Conservation (phyloP, 2,888 invertebrate genomes). For the Hyalella azteca region DNA sequence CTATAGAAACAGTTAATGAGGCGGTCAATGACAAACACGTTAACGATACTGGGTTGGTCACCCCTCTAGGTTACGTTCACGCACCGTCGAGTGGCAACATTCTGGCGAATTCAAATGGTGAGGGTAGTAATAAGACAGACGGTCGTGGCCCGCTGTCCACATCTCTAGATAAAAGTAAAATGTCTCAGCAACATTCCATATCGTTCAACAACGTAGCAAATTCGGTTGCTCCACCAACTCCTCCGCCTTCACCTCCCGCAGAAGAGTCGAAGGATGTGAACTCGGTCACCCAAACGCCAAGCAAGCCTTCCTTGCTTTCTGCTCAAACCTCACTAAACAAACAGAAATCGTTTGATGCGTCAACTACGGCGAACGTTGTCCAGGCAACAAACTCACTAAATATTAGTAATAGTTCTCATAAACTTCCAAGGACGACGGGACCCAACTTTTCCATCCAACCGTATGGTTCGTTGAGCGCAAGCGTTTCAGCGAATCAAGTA, state of each 20-base stretch:
- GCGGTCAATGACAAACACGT: slow-evolving; percentile 16
- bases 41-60: background rate
- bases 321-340: no score
- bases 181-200: background rate
- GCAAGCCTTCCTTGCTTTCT: background rate
- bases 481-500: background rate
- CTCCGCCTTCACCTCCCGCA: slow-evolving; percentile 4
- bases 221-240: slow-evolving; percentile 15
- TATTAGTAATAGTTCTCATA: background rate
- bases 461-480: background rate
- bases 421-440: background rate
- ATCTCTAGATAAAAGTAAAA: background rate
- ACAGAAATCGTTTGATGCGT: no score
- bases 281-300: background rate
- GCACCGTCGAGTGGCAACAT: background rate
- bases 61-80: background rate
- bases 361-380: background rate
- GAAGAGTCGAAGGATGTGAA: background rate
- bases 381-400: slow-evolving; percentile 4
- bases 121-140: background rate
- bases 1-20: background rate
- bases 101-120: background rate
- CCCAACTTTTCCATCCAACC: slow-evolving; percentile 16
- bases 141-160: background rate
- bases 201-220: background rate